These are phyloP conservation scores for Tor tambroides DNA, from an alignment of 2,113 vertebrate genomes.

Conservation along the genomic window DNA sequence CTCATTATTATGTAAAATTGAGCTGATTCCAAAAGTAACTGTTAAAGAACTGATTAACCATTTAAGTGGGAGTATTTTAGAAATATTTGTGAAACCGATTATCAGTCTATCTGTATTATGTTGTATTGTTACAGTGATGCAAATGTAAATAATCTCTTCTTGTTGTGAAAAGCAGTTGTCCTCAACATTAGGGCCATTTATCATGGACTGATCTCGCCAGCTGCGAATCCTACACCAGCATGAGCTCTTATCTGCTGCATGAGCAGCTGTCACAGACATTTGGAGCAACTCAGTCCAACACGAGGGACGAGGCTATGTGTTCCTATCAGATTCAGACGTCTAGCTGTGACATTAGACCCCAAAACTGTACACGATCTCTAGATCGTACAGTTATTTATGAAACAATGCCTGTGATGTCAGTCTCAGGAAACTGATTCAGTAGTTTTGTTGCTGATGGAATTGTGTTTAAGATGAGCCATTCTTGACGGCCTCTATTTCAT, in stretches of 20 bases:
- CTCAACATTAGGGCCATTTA: constrained; percentile 3
- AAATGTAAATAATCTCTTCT: background rate
- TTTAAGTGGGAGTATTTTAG: background rate
- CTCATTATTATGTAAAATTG: background rate
- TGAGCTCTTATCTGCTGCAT: background rate
- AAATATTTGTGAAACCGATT: background rate
- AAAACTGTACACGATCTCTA: background rate
- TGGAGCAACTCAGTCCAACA: constrained; percentile 11
- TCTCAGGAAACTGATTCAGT: constrained; percentile 38
- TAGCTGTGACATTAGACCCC: background rate
- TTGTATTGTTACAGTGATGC: background rate
- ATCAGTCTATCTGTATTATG: background rate
- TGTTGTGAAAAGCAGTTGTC: constrained; percentile 30
- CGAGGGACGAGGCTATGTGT: background rate
- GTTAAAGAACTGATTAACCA: background rate
- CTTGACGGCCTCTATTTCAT: background rate
- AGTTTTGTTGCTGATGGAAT: background rate
- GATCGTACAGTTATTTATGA: background rate
- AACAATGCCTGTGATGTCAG: constrained; percentile 9
- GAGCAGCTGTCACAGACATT: constrained; percentile 46
- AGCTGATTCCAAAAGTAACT: background rate
- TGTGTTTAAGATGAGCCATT: background rate
- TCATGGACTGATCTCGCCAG: constrained; percentile 33
- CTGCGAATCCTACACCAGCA: constrained; percentile 24
- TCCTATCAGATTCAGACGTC: background rate